phyloP scores from a whole-genome alignment of 2,113 vertebrate species.

The Scortum barcoo region DNA sequence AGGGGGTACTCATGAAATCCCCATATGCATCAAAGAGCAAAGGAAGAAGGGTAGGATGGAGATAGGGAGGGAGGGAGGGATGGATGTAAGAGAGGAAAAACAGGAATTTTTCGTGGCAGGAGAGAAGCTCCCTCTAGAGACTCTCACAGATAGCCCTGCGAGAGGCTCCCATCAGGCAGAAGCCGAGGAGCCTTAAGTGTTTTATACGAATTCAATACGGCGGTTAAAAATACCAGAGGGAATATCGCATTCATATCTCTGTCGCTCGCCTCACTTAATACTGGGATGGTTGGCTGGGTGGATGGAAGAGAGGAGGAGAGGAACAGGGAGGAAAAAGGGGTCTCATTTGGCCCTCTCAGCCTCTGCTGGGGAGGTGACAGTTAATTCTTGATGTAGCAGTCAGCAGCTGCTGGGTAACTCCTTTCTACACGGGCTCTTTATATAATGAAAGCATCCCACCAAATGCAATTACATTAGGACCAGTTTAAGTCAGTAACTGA shows the following conservation, averaged over 20 bases:
- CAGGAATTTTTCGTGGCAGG: conserved; percentile 71
- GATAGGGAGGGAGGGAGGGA: conserved; percentile 63
- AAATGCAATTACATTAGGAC: conserved; percentile 73
- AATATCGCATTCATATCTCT: conserved; percentile 86
- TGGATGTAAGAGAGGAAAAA: conserved; percentile 69
- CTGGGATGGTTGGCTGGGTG: conserved; percentile 76
- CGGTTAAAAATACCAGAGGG: conserved; percentile 88
- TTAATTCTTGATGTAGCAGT: conserved; percentile 78
- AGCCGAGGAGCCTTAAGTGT: conserved; percentile 83
- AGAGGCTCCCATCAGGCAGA: conserved; percentile 80
- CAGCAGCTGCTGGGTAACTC: conserved; percentile 72
- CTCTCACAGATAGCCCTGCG: conserved; percentile 77
- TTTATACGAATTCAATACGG: conserved; percentile 86
- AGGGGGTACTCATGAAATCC: conserved; percentile 57
- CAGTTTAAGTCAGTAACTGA: conserved; percentile 66
- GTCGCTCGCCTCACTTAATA: conserved; percentile 83
- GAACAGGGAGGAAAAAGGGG: conserved; percentile 56
- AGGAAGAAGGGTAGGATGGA: conserved; percentile 44
- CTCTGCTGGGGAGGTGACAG: conserved; percentile 70
- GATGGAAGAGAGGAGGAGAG: conserved; percentile 73
- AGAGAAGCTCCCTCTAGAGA: conserved; percentile 82
- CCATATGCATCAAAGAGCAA: conserved; percentile 68
- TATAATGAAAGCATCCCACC: conserved; percentile 73
- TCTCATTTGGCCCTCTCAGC: conserved; percentile 70
- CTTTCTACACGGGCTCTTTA: conserved; percentile 71